Conservation (phyloP, 2,888 invertebrate genomes). For the Drosophila niveifrons region DNA sequence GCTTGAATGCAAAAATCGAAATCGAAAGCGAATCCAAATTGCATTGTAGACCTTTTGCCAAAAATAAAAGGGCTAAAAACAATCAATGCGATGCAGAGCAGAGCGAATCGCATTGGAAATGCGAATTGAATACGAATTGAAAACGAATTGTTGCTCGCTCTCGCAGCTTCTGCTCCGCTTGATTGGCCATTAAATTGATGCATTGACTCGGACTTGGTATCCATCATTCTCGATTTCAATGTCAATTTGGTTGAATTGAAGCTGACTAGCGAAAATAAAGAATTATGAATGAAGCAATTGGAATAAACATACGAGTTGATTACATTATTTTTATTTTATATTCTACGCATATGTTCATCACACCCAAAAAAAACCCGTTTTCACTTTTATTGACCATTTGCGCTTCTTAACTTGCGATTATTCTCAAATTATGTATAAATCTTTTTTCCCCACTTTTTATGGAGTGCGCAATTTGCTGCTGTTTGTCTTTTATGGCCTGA, state of each 20-base stretch:
- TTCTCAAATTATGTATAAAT: conserved; percentile 59
- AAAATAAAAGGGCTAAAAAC: conserved; percentile 25
- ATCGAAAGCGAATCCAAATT: conserved; percentile 57
- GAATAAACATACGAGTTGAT: conserved; percentile 59
- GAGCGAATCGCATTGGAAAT: conserved; percentile 11
- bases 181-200: conserved; percentile 48
- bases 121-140: conserved; percentile 18
- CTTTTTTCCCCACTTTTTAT: conserved; percentile 63
- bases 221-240: conserved; percentile 63
- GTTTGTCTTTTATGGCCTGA: conserved; percentile 62
- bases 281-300: conserved; percentile 11
- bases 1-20: conserved; percentile 38
- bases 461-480: conserved; percentile 62
- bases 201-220: conserved; percentile 22
- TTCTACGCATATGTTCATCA: conserved; percentile 7
- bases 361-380: conserved; percentile 73
- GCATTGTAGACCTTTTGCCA: conserved; percentile 33
- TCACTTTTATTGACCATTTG: conserved; percentile 79
- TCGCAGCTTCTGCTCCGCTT: conserved; percentile 19
- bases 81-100: conserved; percentile 18
- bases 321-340: conserved; percentile 15
- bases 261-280: not conserved
- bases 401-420: conserved; percentile 68
- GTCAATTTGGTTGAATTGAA: conserved; percentile 57
- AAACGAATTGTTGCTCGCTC: conserved; percentile 12